A percentile compares a stretch with the other conserved stretches of the same genome.
These are phyloP conservation scores for Antedon mediterranea DNA, from an alignment of 53 echinoderm and acorn worm species.

Conservation along the genomic window DNA sequence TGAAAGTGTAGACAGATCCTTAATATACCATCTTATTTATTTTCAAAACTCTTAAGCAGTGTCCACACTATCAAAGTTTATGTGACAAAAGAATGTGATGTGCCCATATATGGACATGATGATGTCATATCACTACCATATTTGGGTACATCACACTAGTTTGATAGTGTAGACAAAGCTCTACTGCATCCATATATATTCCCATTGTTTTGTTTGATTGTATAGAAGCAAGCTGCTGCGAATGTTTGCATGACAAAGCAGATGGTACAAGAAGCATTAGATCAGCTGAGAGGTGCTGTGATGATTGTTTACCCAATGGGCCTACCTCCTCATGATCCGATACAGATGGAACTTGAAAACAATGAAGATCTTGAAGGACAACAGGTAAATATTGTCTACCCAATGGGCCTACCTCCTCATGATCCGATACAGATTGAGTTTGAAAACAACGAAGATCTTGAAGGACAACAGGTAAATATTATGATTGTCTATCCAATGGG, in stretches of 20 bases:
- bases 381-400: slow-evolving; percentile 41
- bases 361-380: slow-evolving; percentile 68
- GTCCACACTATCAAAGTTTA: too few relatives aligned
- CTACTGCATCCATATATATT: too few relatives aligned
- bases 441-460: slow-evolving; percentile 70
- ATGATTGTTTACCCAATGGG: slow-evolving; percentile 97
- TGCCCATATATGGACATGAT: too few relatives aligned
- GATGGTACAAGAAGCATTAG: slow-evolving; percentile 74
- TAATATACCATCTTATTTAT: neutral
- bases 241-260: slow-evolving; percentile 62
- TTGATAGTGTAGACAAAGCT: too few relatives aligned
- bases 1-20: too few relatives aligned
- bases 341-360: slow-evolving; percentile 83
- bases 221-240: slow-evolving; percentile 63
- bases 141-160: too few relatives aligned
- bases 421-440: slow-evolving; percentile 93
- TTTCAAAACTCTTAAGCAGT: too few relatives aligned
- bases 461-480: slow-evolving; percentile 75
- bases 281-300: slow-evolving; percentile 86
- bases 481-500: too few relatives aligned
- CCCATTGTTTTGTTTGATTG: neutral
- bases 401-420: slow-evolving; percentile 88
- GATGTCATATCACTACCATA: too few relatives aligned
- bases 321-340: slow-evolving; percentile 85
- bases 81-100: too few relatives aligned